Conservation (phyloP, 2,113 vertebrate genomes). For the Lepisosteus oculatus region DNA sequence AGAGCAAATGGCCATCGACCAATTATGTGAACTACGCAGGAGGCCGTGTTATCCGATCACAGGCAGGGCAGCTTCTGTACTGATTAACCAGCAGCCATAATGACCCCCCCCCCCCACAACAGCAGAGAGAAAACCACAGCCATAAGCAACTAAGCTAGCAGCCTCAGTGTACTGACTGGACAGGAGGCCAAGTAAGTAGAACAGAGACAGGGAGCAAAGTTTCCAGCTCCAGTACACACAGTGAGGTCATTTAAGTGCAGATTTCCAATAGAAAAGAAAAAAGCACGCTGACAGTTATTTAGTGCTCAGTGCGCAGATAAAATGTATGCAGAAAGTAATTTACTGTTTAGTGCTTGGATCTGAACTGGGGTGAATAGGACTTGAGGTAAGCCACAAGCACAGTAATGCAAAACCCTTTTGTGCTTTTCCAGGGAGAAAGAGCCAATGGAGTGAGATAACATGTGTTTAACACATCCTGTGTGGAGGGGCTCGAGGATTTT, state of each 20-base stretch:
- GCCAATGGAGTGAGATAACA: constrained; percentile 49
- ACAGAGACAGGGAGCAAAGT: constrained; percentile 36
- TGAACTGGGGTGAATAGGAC: constrained; percentile 33
- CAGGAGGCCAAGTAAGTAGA: constrained; percentile 37
- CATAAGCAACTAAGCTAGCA: constrained; percentile 39
- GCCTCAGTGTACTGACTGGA: constrained; percentile 45
- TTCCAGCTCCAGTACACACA: constrained; percentile 45
- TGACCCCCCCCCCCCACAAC: constrained; percentile 53
- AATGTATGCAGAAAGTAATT: constrained; percentile 51
- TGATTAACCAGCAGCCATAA: constrained; percentile 69
- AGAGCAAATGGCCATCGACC: constrained; percentile 48
- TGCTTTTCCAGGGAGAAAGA: constrained; percentile 49
- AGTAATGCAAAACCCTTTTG: constrained; percentile 49
- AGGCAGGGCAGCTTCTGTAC: constrained; percentile 62
- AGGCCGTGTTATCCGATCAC: constrained; percentile 57
- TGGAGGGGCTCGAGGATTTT: constrained; percentile 26
- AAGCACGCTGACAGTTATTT: constrained; percentile 50
- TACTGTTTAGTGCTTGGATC: constrained; percentile 37
- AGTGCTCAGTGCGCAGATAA: constrained; percentile 48
- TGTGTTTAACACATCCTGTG: constrained; percentile 55
- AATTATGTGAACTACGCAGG: constrained; percentile 49
- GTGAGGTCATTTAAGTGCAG: constrained; percentile 53
- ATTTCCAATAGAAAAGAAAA: constrained; percentile 35
- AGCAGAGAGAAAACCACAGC: constrained; percentile 37
- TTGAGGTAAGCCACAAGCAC: constrained; percentile 60